Evolutionary conservation across 2,888 invertebrate genomes (phyloP), one percentile per base, ranked within the genome.

Genomic region (Halictus quadricinctus): DNA sequence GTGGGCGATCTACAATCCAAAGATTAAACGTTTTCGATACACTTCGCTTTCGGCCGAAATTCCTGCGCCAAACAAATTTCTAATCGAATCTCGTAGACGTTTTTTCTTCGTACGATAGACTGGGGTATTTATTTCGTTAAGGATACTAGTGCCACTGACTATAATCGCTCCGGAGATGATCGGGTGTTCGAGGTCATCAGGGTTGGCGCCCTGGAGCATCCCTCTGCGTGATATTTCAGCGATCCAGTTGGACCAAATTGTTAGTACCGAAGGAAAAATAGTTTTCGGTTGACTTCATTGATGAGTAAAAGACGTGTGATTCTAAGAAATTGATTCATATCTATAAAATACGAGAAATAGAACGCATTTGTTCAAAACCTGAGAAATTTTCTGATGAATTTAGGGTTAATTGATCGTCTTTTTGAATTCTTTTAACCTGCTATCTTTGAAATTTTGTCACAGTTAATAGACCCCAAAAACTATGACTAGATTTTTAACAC

Each of bases 51-150:
- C 48, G 48, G 46, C 10, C 3, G 50, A 43, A 54, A n/a, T 41
- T 12, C 64, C 12, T 29, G 46, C 64, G 36, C 64, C 66, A 60
- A 64, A 50, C 46, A 36, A 54, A 73, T 69, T 69, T 69, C 54
- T n/a, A 18, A 48, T 70, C 50, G 72, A 66, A 48, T 69, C 80
- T 81, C 72, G 36, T 75, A 48, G 72, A 69, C 69, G 69, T 76
- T 77, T 72, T n/a, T 58, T 78, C 82, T 85, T 77, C 64, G 76
- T 76, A 78, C 72, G 75, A 81, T 86, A 89, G 86, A 88, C 86
- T 84, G 85, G 80, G 76, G 70, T 85, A 85, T 85, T 84, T 86
- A 83, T 84, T 81, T 83, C 81, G 80, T 60, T 80, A 85, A 81
- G 80, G 74, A 76, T 73, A 73, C 74, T 85, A 86, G 81, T 85